Conservation (phyloP, 2,113 vertebrate species). For the Motacilla tschutschensis region DNA sequence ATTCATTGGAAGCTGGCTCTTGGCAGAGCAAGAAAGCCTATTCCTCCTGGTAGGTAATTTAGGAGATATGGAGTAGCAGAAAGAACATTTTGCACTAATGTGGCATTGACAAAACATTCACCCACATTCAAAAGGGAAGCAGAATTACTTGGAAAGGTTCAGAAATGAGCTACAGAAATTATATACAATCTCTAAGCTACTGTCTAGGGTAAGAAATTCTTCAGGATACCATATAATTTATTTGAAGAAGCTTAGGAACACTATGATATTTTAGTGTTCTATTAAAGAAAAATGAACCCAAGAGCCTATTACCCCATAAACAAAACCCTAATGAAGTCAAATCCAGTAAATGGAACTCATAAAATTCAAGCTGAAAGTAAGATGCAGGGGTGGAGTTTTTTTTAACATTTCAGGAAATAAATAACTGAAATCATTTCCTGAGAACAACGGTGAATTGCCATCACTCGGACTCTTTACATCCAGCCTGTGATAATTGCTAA, state of each 20-base stretch:
- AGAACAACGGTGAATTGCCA: slow-evolving; percentile 2
- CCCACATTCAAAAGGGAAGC: not conserved
- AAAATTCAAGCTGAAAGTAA: slow-evolving; percentile 5
- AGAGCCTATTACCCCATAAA: not conserved
- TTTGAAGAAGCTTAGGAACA: not conserved
- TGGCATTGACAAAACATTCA: not conserved
- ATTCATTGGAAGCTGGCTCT: not conserved
- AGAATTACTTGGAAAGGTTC: not conserved
- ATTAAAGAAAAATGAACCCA: not conserved
- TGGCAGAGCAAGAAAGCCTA: not conserved
- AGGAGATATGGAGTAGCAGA: not conserved
- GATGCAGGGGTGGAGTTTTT: not conserved
- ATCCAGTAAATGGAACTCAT: not conserved
- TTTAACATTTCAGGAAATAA: not conserved
- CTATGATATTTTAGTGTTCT: not conserved
- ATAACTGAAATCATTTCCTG: not conserved
- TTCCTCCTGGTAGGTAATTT: not conserved
- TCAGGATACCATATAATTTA: not conserved
- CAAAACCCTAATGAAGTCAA: not conserved
- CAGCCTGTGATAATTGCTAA: not conserved
- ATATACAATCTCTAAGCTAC: not conserved
- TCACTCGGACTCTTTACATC: not conserved
- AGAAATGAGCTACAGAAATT: not conserved
- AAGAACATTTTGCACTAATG: not conserved
- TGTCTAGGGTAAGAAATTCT: not conserved